A percentile compares a stretch with the other conserved stretches of the same genome.
Conservation (phyloP, 2,888 invertebrate species). For the Antheraea yamamai region DNA sequence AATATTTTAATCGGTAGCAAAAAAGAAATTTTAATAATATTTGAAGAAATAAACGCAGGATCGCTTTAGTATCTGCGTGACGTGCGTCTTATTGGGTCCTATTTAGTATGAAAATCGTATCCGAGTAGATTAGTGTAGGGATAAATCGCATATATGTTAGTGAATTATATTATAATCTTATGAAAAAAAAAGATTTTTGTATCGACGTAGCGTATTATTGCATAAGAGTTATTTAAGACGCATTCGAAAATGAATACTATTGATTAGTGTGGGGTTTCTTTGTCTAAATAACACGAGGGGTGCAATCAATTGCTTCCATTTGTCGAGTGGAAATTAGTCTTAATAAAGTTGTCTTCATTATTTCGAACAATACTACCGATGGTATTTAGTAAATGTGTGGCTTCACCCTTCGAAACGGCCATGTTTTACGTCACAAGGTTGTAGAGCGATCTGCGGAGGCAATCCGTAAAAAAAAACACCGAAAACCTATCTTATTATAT, state of each 20-base stretch:
- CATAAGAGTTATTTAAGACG: slow-evolving; percentile 47
- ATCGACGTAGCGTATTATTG: slow-evolving; percentile 66
- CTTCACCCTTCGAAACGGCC: slow-evolving; percentile 18
- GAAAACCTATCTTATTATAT: background rate
- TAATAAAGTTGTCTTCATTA: background rate
- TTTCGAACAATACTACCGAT: background rate
- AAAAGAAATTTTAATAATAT: background rate
- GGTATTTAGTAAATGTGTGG: background rate
- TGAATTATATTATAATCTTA: slow-evolving; percentile 47
- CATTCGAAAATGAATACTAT: background rate
- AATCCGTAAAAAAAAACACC: background rate
- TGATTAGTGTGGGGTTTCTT: background rate
- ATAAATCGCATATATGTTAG: slow-evolving; percentile 56
- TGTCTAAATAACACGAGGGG: background rate
- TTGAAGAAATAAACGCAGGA: background rate
- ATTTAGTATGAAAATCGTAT: slow-evolving; percentile 30
- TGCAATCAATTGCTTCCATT: background rate
- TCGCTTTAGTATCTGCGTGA: background rate
- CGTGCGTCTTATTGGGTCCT: background rate
- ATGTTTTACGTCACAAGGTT: slow-evolving; percentile 35
- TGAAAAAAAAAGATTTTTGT: slow-evolving; percentile 65
- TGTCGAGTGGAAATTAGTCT: too few relatives aligned
- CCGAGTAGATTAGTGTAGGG: slow-evolving; percentile 47
- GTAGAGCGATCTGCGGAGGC: slow-evolving; percentile 32
- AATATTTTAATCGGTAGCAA: background rate